These are phyloP conservation scores for Ceratotherium simum DNA, from an alignment of 2,113 vertebrate genomes.

Conservation along the genomic window DNA sequence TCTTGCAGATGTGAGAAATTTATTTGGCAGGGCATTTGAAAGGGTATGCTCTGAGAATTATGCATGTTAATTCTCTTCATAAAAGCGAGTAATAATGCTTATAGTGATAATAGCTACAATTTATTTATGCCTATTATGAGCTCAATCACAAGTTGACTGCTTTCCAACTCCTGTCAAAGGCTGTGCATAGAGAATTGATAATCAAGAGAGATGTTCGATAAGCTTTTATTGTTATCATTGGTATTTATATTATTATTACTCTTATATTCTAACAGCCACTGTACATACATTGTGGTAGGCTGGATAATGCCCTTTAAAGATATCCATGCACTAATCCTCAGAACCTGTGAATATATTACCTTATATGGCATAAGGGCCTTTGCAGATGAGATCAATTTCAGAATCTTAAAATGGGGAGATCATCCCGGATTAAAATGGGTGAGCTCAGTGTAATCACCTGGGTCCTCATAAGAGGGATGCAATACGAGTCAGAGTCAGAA, in stretches of 20 bases:
- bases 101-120: constrained; percentile 58
- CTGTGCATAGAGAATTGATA: background rate
- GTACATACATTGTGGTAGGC: background rate
- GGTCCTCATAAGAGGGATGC: background rate
- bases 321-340: background rate
- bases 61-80: constrained; percentile 57
- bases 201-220: background rate
- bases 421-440: background rate
- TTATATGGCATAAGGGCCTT: background rate
- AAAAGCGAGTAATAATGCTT: constrained; percentile 59
- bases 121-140: constrained; percentile 65
- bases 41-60: background rate
- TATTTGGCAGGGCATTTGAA: constrained; percentile 69
- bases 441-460: background rate
- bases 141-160: constrained; percentile 18
- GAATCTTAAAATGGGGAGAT: background rate
- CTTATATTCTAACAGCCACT: background rate
- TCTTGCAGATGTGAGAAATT: constrained; percentile 73
- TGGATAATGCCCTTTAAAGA: background rate
- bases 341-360: background rate
- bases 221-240: background rate
- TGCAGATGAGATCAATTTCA: background rate
- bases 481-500: background rate
- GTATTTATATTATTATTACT: background rate
- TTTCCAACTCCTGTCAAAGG: constrained; percentile 26